These are phyloP conservation scores for Euphonia xanthogaster DNA, from an alignment of 2,797 vertebrate genomes.

Conservation along the genomic window DNA sequence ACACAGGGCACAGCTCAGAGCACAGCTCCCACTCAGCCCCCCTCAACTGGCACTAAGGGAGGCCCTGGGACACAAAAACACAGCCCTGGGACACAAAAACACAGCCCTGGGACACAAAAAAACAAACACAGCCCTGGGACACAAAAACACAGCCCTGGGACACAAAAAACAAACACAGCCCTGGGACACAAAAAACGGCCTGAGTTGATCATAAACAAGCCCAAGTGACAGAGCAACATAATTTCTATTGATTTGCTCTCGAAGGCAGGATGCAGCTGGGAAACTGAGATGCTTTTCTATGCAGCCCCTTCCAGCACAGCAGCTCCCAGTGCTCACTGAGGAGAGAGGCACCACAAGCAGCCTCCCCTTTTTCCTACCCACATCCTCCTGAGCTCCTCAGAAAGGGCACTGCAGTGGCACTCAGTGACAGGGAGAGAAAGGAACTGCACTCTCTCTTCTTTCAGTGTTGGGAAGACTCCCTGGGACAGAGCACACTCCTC, in stretches of 20 bases:
- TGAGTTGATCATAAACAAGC: not conserved
- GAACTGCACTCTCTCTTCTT: not conserved
- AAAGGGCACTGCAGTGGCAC: not conserved
- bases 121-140: not conserved
- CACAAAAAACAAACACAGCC: too few species aligned
- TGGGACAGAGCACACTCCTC: not conserved
- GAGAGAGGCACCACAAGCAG: not conserved
- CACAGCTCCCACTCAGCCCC: not conserved
- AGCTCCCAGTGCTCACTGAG: not conserved
- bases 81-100: too few species aligned
- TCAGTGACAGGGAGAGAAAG: too few species aligned
- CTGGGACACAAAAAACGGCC: not conserved
- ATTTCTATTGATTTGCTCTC: conserved; percentile 35
- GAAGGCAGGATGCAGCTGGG: not conserved
- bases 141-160: not conserved
- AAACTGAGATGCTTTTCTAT: not conserved
- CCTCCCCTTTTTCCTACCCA: too few species aligned
- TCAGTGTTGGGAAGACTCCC: not conserved
- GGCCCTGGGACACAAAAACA: not conserved
- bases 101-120: not conserved
- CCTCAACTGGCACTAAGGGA: not conserved
- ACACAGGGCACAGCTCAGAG: not conserved
- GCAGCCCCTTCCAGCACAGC: not conserved
- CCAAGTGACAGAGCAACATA: not conserved
- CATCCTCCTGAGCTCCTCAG: rapidly evolving